These are phyloP conservation scores for Nasonia vitripennis DNA, from an alignment of 1,140 invertebrate species.

Conservation along the genomic window DNA sequence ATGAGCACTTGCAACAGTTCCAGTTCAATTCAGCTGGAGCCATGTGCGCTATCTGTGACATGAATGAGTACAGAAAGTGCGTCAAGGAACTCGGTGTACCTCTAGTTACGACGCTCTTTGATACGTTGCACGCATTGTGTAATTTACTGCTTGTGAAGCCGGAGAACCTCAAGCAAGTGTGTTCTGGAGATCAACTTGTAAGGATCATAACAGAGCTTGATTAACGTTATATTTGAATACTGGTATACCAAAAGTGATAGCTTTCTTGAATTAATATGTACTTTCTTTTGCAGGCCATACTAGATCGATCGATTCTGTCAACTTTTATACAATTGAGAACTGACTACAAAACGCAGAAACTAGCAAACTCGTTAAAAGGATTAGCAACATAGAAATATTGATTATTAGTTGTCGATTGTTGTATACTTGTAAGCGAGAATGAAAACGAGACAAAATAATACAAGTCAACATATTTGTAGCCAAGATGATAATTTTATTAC, in stretches of 20 bases:
- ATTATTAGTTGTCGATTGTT: background rate
- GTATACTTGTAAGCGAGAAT: background rate
- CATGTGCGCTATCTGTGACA: slow-evolving; percentile 98
- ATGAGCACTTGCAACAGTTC: slow-evolving; percentile 96
- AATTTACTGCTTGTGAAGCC: slow-evolving; percentile 97
- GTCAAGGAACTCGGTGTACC: slow-evolving; percentile 84
- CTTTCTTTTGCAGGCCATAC: slow-evolving; percentile 82
- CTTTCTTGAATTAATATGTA: background rate
- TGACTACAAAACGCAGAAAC: slow-evolving; percentile 92
- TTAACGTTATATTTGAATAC: background rate
- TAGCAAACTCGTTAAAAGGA: slow-evolving; percentile 81
- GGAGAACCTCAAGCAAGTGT: slow-evolving; percentile 96
- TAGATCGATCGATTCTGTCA: slow-evolving; percentile 90
- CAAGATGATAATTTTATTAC: too few relatives aligned
- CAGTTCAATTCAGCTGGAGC: slow-evolving; percentile 97
- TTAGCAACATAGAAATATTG: slow-evolving; percentile 59
- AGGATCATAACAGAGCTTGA: slow-evolving; percentile 60
- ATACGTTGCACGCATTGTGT: slow-evolving; percentile 95
- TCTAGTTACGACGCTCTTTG: slow-evolving; percentile 91
- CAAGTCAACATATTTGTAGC: slow-evolving; percentile 49
- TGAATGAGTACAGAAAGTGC: slow-evolving; percentile 95
- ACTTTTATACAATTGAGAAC: slow-evolving; percentile 95
- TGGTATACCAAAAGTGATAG: background rate
- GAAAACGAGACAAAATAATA: slow-evolving; percentile 36
- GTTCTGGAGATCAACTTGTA: slow-evolving; percentile 94